Conservation (phyloP, 2,113 vertebrate species). For the Rhipidura dahli region DNA sequence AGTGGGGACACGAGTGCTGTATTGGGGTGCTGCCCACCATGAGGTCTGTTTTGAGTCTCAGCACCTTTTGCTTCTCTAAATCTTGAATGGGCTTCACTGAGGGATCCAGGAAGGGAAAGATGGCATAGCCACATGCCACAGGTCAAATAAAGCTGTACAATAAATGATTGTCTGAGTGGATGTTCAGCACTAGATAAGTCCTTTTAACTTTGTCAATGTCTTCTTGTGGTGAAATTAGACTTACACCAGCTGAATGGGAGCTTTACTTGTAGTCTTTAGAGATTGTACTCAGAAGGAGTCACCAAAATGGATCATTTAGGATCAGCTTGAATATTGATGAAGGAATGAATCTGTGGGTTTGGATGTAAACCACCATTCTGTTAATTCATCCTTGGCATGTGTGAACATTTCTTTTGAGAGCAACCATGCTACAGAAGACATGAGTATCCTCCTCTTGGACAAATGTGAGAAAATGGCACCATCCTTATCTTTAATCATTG, state of each 20-base stretch:
- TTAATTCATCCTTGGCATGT: neutral
- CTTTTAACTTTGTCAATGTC: neutral
- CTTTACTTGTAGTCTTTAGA: neutral
- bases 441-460: rapidly evolving
- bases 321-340: neutral
- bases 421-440: neutral
- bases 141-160: neutral
- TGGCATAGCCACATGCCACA: neutral
- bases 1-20: neutral
- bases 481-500: neutral
- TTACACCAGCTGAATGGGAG: neutral
- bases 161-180: rapidly evolving
- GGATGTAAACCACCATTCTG: neutral
- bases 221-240: neutral
- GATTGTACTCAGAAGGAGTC: neutral
- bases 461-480: neutral
- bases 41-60: neutral
- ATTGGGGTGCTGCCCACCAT: neutral
- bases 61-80: neutral
- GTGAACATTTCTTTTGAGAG: neutral
- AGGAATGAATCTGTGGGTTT: neutral
- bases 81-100: neutral
- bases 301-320: neutral
- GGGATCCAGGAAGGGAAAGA: neutral
- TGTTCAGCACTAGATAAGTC: neutral